A percentile compares a stretch with the other conserved stretches of the same genome.
These are phyloP conservation scores for Pristionchus japonicus DNA, from an alignment of 2,888 invertebrate genomes.

Conservation along the genomic window DNA sequence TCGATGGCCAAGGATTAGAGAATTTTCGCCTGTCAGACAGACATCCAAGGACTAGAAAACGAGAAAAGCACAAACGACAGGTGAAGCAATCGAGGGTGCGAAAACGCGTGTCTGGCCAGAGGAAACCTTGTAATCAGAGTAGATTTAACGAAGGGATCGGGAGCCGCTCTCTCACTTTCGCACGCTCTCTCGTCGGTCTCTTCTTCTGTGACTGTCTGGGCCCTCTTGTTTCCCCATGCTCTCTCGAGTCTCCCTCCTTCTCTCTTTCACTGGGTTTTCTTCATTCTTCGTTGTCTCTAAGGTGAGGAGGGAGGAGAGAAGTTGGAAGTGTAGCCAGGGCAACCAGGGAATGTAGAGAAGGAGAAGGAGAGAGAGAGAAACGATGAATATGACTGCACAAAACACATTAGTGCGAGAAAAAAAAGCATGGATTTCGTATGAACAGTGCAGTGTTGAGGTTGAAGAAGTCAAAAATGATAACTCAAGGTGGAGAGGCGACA, in stretches of 20 bases:
- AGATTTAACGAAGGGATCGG: not conserved
- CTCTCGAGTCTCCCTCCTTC: not conserved
- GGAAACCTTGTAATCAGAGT: not conserved
- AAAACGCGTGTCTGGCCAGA: not conserved
- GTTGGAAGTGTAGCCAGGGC: slow-evolving; percentile 1
- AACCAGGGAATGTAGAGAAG: not conserved
- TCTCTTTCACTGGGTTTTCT: not conserved
- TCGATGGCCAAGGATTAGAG: too few relatives aligned
- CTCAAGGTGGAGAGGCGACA: too few relatives aligned
- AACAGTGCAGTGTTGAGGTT: too few relatives aligned
- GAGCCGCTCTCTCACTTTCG: not conserved
- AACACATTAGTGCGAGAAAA: too few relatives aligned
- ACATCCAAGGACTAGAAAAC: not conserved
- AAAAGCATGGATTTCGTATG: too few relatives aligned
- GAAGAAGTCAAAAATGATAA: too few relatives aligned
- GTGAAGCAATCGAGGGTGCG: not conserved
- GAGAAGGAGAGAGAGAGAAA: not conserved
- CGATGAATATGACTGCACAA: not conserved
- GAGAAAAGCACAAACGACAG: not conserved
- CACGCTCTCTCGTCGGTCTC: not conserved
- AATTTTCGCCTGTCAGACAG: not conserved
- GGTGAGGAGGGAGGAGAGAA: not conserved
- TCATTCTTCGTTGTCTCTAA: not conserved
- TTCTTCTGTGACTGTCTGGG: not conserved
- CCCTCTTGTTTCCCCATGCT: not conserved